phyloP scores from a whole-genome alignment of 1,140 invertebrate genomes.

The Neoseiulus cucumeris region DNA sequence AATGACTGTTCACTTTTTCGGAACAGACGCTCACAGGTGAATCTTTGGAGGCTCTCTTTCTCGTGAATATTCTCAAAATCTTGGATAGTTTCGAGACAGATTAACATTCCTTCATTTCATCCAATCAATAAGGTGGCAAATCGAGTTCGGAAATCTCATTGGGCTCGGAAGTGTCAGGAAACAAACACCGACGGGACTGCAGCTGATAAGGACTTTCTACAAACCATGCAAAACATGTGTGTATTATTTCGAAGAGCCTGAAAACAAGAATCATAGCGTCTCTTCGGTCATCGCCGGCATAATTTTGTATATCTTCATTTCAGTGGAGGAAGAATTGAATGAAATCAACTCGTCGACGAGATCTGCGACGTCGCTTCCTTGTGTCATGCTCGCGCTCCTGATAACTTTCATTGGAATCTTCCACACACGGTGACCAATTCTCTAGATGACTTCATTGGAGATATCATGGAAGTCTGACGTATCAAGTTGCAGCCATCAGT shows the following conservation, averaged over 20 bases:
- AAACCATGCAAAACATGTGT: slow-evolving; percentile 21
- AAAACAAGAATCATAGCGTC: background rate
- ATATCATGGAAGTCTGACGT: too few relatives aligned
- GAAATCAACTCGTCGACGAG: background rate
- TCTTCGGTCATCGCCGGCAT: background rate
- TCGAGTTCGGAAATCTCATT: slow-evolving; percentile 23
- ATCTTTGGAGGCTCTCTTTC: background rate
- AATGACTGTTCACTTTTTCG: slow-evolving; percentile 57
- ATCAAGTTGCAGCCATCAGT: too few relatives aligned
- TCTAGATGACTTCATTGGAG: too few relatives aligned
- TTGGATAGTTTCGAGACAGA: background rate
- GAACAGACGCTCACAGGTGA: slow-evolving; percentile 31
- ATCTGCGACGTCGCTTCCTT: background rate
- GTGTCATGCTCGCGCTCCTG: too few relatives aligned
- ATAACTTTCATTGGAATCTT: too few relatives aligned
- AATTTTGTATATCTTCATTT: background rate
- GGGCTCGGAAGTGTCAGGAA: slow-evolving; percentile 20
- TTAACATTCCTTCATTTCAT: background rate
- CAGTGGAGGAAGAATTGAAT: background rate
- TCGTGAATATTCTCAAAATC: background rate
- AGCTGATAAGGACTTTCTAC: slow-evolving; percentile 20
- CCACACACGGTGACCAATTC: too few relatives aligned
- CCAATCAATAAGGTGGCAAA: slow-evolving; percentile 15
- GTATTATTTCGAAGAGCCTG: slow-evolving; percentile 6
- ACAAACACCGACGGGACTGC: slow-evolving; percentile 14